phyloP scores from a whole-genome alignment of 2,888 invertebrate species.

The Oxytorus armatus region DNA sequence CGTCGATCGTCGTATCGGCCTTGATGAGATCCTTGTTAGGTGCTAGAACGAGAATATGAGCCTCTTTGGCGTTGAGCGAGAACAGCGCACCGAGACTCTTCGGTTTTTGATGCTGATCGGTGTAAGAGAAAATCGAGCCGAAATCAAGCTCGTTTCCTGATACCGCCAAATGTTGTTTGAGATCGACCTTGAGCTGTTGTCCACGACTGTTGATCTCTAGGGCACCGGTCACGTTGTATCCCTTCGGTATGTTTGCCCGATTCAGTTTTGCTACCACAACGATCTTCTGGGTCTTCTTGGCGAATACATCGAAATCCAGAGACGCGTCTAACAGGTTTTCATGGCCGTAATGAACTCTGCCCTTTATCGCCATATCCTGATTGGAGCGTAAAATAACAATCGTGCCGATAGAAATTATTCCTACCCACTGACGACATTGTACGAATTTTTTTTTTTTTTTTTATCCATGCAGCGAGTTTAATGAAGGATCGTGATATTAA shows the following conservation, averaged over 20 bases:
- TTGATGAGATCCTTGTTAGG: conserved; percentile 86
- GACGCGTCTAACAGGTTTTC: conserved; percentile 82
- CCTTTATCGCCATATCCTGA: conserved; percentile 85
- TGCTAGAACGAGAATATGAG: conserved; percentile 77
- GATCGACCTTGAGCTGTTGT: conserved; percentile 80
- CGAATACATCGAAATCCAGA: conserved; percentile 87
- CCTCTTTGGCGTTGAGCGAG: conserved; percentile 68
- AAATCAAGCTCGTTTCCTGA: conserved; percentile 79
- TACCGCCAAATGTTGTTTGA: conserved; percentile 80
- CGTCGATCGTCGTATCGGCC: conserved; percentile 84
- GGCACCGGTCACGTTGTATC: conserved; percentile 83
- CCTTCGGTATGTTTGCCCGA: conserved; percentile 75
- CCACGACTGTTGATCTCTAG: conserved; percentile 85
- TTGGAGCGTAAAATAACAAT: neutral
- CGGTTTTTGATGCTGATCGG: conserved; percentile 82
- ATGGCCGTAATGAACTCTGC: conserved; percentile 84
- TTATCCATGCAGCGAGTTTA: no score
- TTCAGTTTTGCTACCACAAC: conserved; percentile 80
- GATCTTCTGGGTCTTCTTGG: conserved; percentile 87
- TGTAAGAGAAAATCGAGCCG: conserved; percentile 78
- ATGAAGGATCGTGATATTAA: no score
- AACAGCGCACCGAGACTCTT: conserved; percentile 76
- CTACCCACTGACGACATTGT: no score
- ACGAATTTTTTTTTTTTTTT: no score
- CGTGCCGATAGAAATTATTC: no score